A percentile compares a stretch with the other conserved stretches of the same genome.
These are phyloP conservation scores for Acanthosepion esculentum DNA, from an alignment of 2,888 invertebrate genomes.

Conservation along the genomic window DNA sequence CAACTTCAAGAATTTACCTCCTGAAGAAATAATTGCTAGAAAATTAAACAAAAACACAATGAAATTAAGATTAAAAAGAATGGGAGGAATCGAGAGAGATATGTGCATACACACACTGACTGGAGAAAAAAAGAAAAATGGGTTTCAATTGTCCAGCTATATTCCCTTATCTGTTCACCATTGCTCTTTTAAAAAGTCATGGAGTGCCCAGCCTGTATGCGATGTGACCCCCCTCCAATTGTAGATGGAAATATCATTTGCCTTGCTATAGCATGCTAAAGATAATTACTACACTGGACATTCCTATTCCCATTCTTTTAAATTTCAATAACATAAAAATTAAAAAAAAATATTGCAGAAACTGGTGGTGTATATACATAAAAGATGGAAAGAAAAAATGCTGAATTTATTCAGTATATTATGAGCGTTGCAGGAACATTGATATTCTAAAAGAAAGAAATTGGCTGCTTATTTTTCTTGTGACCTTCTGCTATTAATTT, in stretches of 20 bases:
- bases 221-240: not conserved
- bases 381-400: not conserved
- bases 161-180: not conserved
- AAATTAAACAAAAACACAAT: not conserved
- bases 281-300: constrained; percentile 33
- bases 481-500: not conserved
- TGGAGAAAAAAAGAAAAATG: not conserved
- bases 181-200: not conserved
- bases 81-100: not conserved
- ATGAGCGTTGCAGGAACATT: not conserved
- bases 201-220: not conserved
- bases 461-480: constrained; percentile 33
- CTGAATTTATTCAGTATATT: not conserved
- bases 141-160: constrained; percentile 2
- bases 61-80: not conserved
- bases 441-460: not conserved
- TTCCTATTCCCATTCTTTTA: not conserved
- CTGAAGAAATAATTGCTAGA: not conserved
- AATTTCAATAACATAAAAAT: not conserved
- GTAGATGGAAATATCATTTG: constrained; percentile 16
- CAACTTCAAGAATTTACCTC: constrained; percentile 77
- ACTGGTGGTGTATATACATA: constrained; percentile 24
- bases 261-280: constrained; percentile 33
- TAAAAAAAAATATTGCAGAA: not conserved
- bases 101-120: too few species aligned